Evolutionary conservation across 2,797 vertebrate species (phyloP).

Genomic region (Fratercula arctica): DNA sequence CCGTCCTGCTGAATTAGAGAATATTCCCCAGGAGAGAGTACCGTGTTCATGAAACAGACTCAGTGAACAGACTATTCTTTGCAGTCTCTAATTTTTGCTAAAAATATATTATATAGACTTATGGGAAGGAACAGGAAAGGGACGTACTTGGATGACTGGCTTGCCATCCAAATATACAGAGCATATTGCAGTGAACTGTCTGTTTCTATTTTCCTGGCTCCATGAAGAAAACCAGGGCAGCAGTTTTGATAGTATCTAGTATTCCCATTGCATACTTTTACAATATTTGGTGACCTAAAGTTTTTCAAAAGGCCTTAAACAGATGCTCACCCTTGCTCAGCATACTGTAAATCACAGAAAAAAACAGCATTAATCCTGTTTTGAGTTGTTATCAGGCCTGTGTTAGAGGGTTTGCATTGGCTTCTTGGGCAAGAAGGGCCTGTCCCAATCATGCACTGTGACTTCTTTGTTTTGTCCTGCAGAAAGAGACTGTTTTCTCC

Average conservation of each 20-base stretch:
- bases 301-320: constrained; percentile 2
- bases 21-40: not conserved
- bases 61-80: not conserved
- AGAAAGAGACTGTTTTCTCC: not conserved
- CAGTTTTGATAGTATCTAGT: not conserved
- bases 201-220: not conserved
- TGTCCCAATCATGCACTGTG: not conserved
- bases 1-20: not conserved
- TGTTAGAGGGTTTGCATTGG: not conserved
- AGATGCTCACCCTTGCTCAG: not conserved
- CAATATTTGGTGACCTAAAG: not conserved
- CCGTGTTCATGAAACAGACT: not conserved
- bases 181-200: not conserved
- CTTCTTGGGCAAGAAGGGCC: not conserved
- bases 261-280: not conserved
- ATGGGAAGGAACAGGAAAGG: not conserved
- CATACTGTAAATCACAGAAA: not conserved
- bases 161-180: not conserved
- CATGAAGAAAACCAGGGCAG: not conserved
- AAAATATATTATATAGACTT: not conserved
- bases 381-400: not conserved
- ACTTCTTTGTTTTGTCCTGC: not conserved
- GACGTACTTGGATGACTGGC: not conserved
- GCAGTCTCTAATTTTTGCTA: not conserved
- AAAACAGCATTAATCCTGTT: not conserved